phyloP scores from a whole-genome alignment of 2,888 invertebrate species.

The Lochmaea crataegi region DNA sequence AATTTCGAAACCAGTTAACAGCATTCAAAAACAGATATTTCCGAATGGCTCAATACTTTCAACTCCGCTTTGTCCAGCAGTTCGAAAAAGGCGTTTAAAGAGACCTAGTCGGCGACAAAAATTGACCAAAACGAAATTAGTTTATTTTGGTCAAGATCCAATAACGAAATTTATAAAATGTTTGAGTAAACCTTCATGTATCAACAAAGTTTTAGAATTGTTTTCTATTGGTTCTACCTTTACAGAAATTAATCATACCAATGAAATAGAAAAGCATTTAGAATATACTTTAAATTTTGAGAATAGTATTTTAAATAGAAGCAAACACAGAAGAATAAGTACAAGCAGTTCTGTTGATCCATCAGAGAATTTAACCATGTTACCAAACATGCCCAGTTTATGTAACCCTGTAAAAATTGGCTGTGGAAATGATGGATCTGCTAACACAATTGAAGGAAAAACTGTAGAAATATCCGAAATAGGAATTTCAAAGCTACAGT shows the following conservation, averaged over 20 bases:
- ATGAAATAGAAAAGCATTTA: not conserved
- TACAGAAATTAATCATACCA: not conserved
- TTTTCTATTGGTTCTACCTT: constrained; percentile 21
- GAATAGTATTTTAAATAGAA: not conserved
- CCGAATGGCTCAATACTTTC: constrained; percentile 16
- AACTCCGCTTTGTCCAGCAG: constrained; percentile 24
- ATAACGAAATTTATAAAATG: constrained; percentile 42
- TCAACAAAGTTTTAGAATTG: constrained; percentile 32
- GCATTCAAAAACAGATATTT: constrained; percentile 12
- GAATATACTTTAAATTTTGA: not conserved
- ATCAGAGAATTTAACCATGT: constrained; percentile 45
- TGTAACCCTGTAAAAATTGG: constrained; percentile 52
- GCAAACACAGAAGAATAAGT: not conserved
- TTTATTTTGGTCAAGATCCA: constrained; percentile 30
- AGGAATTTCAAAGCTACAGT: constrained; percentile 46
- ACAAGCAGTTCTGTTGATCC: not conserved
- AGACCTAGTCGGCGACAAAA: not conserved
- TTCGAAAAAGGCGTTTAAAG: constrained; percentile 16
- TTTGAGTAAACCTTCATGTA: constrained; percentile 35
- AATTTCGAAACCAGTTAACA: constrained; percentile 3
- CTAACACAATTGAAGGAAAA: constrained; percentile 12
- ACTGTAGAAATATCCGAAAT: constrained; percentile 45
- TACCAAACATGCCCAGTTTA: constrained; percentile 62
- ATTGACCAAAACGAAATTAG: not conserved
- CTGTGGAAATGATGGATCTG: constrained; percentile 22